phyloP scores from a whole-genome alignment of 2,888 invertebrate genomes.

The Temnothorax unifasciatus region DNA sequence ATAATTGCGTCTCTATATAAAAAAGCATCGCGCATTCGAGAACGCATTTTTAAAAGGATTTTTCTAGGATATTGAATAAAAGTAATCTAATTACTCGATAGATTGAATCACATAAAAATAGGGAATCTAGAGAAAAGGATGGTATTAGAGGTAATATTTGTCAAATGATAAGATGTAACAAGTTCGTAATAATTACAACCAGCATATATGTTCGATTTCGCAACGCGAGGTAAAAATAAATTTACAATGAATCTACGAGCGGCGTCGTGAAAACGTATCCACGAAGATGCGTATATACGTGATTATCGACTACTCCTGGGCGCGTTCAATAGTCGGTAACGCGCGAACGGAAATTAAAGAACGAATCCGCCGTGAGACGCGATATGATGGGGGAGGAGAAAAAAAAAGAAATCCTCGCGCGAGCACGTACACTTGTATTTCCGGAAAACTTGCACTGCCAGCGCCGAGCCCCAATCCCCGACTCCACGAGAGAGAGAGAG shows the following conservation, averaged over 20 bases:
- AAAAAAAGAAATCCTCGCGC: constrained; percentile 45
- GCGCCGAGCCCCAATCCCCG: constrained; percentile 42
- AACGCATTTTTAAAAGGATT: not conserved
- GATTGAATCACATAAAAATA: not conserved
- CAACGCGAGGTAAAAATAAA: constrained; percentile 11
- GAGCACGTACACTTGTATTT: constrained; percentile 59
- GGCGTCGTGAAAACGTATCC: constrained; percentile 18
- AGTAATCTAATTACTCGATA: not conserved
- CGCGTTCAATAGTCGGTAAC: constrained; percentile 40
- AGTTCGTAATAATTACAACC: not conserved
- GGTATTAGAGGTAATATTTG: not conserved
- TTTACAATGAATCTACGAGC: constrained; percentile 8
- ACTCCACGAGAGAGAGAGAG: constrained; percentile 42
- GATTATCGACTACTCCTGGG: constrained; percentile 33
- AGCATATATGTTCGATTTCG: not conserved
- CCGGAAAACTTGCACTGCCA: constrained; percentile 46
- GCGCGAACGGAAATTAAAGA: constrained; percentile 55
- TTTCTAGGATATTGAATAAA: not conserved
- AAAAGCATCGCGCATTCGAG: not conserved
- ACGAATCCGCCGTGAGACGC: constrained; percentile 53
- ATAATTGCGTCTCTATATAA: not conserved
- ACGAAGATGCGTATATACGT: constrained; percentile 38
- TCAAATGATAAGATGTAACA: not conserved
- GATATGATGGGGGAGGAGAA: not conserved
- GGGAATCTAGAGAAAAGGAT: not conserved